Base-by-base conservation (phyloP, 2,797 vertebrate species). In the Rhodeus uyekii region DNA sequence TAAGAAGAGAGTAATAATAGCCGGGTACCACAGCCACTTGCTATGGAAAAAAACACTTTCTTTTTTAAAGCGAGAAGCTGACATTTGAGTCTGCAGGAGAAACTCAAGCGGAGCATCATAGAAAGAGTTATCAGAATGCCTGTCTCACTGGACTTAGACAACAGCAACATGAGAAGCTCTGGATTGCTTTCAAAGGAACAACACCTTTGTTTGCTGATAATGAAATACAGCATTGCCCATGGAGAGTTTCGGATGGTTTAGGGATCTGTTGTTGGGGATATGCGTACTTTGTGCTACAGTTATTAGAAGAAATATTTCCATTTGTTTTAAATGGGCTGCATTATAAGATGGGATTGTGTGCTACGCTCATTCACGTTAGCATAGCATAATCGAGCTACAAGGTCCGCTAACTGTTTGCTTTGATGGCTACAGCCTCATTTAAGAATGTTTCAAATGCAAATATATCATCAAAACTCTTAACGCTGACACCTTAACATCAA, bases 1-100 rank as follows among this genome's bases (percentile, higher is more conserved):
- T 93, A 92, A 93, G 92, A 93, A 91, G 88, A 91, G 91, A 92
- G 93, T 95, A 94, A 94, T 94, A 94, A 95, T 93, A 94, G 93
- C 92, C 86, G 81, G 76, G 91, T 91, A 90, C 92, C 92, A 92
- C 90, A 89, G 92, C 90, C 53, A 61, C 74, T 90, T 91, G 91
- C 90, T 89, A 89, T 91, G 89, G 92, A 91, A 92, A 89, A 44
- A 91, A 89, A 89, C 91, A 89, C 92, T 91, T 44, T 78, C 53
- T 39, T 60, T 68, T 84, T 86, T 69, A 92, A 90, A 92, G 93
- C 90, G 89, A 93, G 91, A 93, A 83, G 87, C 86, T 93, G 93
- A 94, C 92, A 94, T 95, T 94, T 92, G 93, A 94, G 92, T 92
- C 92, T 89, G 87, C 60, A 71, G 86, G 83, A 89, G 92, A 93